phyloP scores from a whole-genome alignment of 2,888 invertebrate species.

The Ommatoiulus sabulosus region DNA sequence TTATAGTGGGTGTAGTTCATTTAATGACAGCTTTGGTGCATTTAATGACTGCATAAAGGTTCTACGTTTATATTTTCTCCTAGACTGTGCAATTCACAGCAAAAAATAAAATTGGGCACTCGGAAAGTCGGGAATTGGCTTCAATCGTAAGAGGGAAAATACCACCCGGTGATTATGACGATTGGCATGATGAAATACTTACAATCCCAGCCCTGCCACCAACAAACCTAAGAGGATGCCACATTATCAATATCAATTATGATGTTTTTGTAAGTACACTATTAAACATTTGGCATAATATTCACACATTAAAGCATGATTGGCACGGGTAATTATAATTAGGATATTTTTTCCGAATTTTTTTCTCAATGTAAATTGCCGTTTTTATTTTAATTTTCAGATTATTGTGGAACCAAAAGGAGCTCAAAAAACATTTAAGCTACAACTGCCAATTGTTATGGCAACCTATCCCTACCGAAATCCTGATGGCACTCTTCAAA shows the following conservation, averaged over 20 bases:
- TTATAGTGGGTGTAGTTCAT: not conserved
- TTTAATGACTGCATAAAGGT: not conserved
- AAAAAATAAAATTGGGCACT: conserved; percentile 85
- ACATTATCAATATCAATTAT: conserved; percentile 92
- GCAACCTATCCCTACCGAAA: conserved; percentile 88
- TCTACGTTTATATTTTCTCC: conserved; percentile 60
- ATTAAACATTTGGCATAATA: not conserved
- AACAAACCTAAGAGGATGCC: conserved; percentile 92
- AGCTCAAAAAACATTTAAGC: conserved; percentile 89
- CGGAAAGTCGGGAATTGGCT: conserved; percentile 87
- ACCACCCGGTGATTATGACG: conserved; percentile 82
- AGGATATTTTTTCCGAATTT: not conserved
- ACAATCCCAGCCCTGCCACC: conserved; percentile 95
- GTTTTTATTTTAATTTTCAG: conserved; percentile 69
- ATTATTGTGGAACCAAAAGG: conserved; percentile 93
- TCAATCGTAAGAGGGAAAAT: conserved; percentile 83
- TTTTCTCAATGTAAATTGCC: not conserved
- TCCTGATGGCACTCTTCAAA: conserved; percentile 69
- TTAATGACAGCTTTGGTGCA: not conserved
- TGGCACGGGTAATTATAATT: not conserved
- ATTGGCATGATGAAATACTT: conserved; percentile 88
- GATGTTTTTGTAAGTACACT: conserved; percentile 84
- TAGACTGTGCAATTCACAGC: conserved; percentile 91
- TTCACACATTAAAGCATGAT: not conserved
- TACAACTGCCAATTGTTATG: conserved; percentile 90